Evolutionary conservation across 2,113 vertebrate species (phyloP).

Genomic region (Eubucco bourcierii): DNA sequence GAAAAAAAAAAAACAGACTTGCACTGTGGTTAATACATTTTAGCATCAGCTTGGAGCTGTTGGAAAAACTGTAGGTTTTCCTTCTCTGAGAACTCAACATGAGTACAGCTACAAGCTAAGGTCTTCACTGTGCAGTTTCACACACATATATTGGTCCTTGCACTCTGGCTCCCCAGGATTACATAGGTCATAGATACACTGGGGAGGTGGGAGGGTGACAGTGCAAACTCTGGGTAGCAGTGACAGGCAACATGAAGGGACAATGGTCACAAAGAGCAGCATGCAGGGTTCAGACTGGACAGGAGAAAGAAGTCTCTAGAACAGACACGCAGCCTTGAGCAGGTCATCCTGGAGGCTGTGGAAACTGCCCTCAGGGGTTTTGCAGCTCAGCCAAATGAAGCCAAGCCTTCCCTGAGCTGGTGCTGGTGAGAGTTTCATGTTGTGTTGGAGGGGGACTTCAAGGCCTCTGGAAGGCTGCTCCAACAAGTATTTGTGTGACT

Average conservation of each 20-base stretch:
- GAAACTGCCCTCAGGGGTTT: background rate
- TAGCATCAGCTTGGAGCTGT: background rate
- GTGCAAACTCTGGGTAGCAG: background rate
- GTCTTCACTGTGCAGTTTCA: background rate
- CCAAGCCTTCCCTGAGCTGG: background rate
- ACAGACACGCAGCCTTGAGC: background rate
- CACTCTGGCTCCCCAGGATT: background rate
- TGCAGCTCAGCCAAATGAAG: background rate
- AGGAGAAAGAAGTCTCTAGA: background rate
- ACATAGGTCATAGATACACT: background rate
- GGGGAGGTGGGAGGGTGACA: background rate
- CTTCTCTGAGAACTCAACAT: background rate
- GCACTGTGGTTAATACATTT: background rate
- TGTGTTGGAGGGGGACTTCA: background rate
- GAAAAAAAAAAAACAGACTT: background rate
- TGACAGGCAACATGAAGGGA: accelerated
- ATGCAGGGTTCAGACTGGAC: background rate
- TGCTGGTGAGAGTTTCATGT: accelerated
- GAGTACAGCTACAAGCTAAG: background rate
- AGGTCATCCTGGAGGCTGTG: accelerated
- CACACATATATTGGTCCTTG: accelerated
- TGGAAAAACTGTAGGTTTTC: background rate
- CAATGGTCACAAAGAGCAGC: background rate
- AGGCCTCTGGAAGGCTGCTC: background rate
- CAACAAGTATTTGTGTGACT: background rate